phyloP scores from a whole-genome alignment of 2,797 vertebrate species.

The Muscicapa comitata region DNA sequence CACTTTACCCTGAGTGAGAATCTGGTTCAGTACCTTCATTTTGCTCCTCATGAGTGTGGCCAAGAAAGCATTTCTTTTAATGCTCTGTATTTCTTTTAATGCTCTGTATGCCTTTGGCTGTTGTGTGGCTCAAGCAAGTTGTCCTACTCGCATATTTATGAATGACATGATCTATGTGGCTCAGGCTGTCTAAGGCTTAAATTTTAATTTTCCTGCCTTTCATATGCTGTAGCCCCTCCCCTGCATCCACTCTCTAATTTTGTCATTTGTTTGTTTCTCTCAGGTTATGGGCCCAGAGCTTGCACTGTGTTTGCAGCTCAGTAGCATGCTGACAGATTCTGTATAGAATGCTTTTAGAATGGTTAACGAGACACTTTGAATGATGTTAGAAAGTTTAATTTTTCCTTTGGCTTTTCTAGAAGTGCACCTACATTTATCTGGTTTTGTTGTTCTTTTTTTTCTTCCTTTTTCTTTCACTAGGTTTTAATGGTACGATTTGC shows the following conservation, averaged over 20 bases:
- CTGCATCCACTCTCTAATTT: background rate
- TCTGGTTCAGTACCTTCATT: background rate
- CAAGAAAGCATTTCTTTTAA: background rate
- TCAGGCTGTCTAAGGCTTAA: slow-evolving; percentile 18
- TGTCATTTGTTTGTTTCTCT: background rate
- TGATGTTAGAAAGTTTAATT: background rate
- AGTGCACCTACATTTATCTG: background rate
- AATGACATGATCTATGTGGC: slow-evolving; percentile 16
- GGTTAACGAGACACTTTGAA: background rate
- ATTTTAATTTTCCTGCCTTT: slow-evolving; percentile 1
- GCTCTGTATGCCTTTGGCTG: slow-evolving; percentile 6
- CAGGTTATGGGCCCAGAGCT: background rate
- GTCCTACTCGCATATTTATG: background rate
- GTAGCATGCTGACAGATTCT: background rate
- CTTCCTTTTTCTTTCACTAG: slow-evolving; percentile 67
- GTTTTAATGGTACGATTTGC: slow-evolving; percentile 97
- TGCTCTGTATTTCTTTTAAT: background rate
- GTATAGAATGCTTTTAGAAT: background rate
- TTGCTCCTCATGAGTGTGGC: background rate
- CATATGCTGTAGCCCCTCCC: background rate
- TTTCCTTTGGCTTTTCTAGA: background rate
- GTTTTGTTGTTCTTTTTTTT: background rate
- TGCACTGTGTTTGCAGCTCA: background rate
- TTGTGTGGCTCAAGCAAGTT: slow-evolving; percentile 1
- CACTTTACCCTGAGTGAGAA: background rate